Evolutionary conservation across 2,113 vertebrate species (phyloP), one percentile per base, ranked within the genome.

Genomic region (Cepphus grylle): DNA sequence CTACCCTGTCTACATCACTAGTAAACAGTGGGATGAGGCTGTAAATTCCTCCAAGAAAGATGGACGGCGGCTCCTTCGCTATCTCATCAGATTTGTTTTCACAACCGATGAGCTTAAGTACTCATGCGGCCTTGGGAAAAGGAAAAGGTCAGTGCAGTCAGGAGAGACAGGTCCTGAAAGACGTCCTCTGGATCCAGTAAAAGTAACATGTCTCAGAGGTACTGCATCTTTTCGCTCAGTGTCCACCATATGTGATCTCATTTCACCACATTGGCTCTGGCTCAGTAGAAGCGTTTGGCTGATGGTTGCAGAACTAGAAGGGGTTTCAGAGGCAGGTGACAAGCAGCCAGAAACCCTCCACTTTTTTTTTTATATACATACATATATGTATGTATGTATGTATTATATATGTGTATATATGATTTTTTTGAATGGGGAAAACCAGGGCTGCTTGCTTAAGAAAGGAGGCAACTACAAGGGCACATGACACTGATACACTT

Each of bases 141-240:
- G 99, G 98, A 99, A 99, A 98, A 99, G 99, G 91, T 99, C 99
- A 86, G 99, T 99, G 97, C 99, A 99, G 98, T 99, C 99, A 96
- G 99, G 99, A 98, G 99, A 99, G 95, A 98, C 99, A 49, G 99
- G 99, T 97, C 99, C 99, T 88, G 99, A 99, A 98, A 99, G 99
- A 98, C 99, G 99, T 83, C 99, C 99, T 83, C 99, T 99, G 97
- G 99, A 99, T 98, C 99, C 99, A 62, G 98, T 99, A 98, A 99
- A 99, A 99, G 99, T 99, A 98, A 99, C 99, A 98, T 99, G 99
- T 98, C 99, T 99, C 98, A 99, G 99, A 99, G 99, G 99, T 99
- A 99, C 98, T 97, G 97, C 98, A 98, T 98, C 98, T 97, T 98
- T 98, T 98, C 97, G 87, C 98, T 98, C 98, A 97, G 98, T 93